Evolutionary conservation across 2,797 vertebrate genomes (phyloP), one percentile per base, ranked within the genome.

Genomic region (Capromys pilorides): DNA sequence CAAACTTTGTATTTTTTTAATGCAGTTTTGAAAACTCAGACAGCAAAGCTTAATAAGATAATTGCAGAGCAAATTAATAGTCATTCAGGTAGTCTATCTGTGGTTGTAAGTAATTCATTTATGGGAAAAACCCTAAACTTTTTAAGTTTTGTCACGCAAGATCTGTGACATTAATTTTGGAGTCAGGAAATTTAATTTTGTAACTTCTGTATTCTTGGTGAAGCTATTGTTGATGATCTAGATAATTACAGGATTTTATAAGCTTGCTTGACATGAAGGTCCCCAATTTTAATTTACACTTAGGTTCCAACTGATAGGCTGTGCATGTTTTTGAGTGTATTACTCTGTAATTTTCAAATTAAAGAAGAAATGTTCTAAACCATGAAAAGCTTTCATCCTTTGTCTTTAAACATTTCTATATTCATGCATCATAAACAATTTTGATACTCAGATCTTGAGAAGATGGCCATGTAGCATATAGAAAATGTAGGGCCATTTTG

Each of bases 1-100:
- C 61, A 81, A 95, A 91, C 22, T 94, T 59, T 41, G 0, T 61
- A 80, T 59, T 91, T 91, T 91, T 94, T 61, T 94, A 84, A 92
- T 90, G 45, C 61, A 11, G 22, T 88, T 93, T 95, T 84, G 39
- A 86, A 91, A 94, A 64, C 31, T 45, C 57, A 96, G 36, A 54
- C 21, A 84, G 51, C 41, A 39, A 67, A 36, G 21, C 41, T 90
- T 85, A 81, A 28, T 93, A 78, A 88, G 49, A 39, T 62, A 94
- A 77, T 71, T 86, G 21, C 41, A 45, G 64, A 59, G 45, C 31
- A 93, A 88, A 77, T 62, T 89, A 86, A 75, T 39, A 94, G 36
- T 33, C 87, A 83, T 86, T 91, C 81, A 92, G 28, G 13, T 61
- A 62, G 31, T 67, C 45, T 33, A 19, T n/a, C 14, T 77, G 16